Conservation (phyloP, 2,888 invertebrate genomes). For the Camponotus fellah region DNA sequence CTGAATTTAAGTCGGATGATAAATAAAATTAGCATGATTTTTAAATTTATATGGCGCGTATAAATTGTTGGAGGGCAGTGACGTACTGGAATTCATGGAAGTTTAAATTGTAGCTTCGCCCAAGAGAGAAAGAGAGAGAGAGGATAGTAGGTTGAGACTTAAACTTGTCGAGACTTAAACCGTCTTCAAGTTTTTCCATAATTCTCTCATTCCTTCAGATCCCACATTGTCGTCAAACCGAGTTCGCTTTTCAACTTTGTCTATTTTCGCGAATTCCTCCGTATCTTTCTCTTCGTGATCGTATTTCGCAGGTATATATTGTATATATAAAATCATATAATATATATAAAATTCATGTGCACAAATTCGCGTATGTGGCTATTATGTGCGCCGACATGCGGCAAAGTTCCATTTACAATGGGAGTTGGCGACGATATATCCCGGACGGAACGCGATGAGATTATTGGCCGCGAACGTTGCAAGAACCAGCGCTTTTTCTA, state of each 20-base stretch:
- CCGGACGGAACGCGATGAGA: conserved; percentile 25
- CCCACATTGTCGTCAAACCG: conserved; percentile 49
- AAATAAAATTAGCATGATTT: conserved; percentile 17
- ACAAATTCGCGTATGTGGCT: conserved; percentile 41
- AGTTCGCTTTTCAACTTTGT: conserved; percentile 55
- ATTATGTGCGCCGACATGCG: conserved; percentile 37
- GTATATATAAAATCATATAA: too few relatives aligned
- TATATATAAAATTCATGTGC: conserved; percentile 38
- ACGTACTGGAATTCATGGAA: conserved; percentile 18
- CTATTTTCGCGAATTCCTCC: conserved; percentile 44
- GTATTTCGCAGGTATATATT: conserved; percentile 39
- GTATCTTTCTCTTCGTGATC: conserved; percentile 16
- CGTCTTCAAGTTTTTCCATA: conserved; percentile 46
- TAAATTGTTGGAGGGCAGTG: conserved; percentile 7
- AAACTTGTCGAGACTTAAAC: conserved; percentile 32
- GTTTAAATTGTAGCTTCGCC: conserved; percentile 44
- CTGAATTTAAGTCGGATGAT: neutral
- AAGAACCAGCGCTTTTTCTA: conserved; percentile 58
- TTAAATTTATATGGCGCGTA: neutral
- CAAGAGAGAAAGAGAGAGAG: neutral
- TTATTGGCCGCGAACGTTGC: conserved; percentile 41
- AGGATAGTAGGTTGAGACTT: too few relatives aligned
- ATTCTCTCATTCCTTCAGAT: conserved; percentile 43
- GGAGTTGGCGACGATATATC: conserved; percentile 56
- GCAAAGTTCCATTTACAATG: conserved; percentile 49